Percentiles rank a stretch among this genome's conserved stretches.
Conservation (phyloP, 2,888 invertebrate species). For the Caenorhabditis sinica region DNA sequence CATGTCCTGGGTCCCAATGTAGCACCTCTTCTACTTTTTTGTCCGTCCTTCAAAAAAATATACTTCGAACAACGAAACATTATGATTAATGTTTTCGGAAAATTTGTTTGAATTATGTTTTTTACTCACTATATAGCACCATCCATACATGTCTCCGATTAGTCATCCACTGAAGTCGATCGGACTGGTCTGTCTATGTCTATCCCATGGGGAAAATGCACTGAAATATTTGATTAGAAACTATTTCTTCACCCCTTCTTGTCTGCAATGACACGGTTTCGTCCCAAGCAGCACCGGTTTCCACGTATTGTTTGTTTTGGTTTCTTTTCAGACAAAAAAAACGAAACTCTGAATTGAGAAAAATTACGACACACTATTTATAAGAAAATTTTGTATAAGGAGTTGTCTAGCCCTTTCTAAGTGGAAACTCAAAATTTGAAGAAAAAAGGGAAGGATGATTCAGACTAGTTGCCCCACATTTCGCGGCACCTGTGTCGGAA, state of each 20-base stretch:
- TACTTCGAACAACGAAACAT: background rate
- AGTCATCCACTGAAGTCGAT: slow-evolving; percentile 22
- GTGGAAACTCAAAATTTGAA: background rate
- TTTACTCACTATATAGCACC: slow-evolving; percentile 21
- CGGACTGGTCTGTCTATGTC: slow-evolving; percentile 29
- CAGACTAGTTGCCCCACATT: slow-evolving; percentile 14
- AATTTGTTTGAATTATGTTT: slow-evolving; percentile 1
- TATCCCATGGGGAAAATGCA: slow-evolving; percentile 5
- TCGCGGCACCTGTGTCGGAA: slow-evolving; percentile 26
- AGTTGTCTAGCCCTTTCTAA: no score
- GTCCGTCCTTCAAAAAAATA: background rate
- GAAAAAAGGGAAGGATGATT: slow-evolving; percentile 34
- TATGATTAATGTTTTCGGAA: background rate
- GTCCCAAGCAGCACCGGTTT: slow-evolving; percentile 60
- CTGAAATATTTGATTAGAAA: slow-evolving; percentile 46
- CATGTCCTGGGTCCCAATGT: slow-evolving; percentile 13
- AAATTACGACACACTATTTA: background rate
- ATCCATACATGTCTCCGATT: slow-evolving; percentile 27
- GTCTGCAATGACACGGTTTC: slow-evolving; percentile 13
- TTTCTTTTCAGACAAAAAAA: slow-evolving; percentile 11
- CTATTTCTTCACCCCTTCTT: slow-evolving; percentile 7
- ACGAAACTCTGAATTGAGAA: slow-evolving; percentile 39
- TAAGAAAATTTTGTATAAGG: background rate
- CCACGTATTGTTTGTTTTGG: slow-evolving; percentile 51
- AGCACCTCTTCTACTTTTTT: slow-evolving; percentile 2